Conservation (phyloP, 2,888 invertebrate species). For the Physocephala rufipes region DNA sequence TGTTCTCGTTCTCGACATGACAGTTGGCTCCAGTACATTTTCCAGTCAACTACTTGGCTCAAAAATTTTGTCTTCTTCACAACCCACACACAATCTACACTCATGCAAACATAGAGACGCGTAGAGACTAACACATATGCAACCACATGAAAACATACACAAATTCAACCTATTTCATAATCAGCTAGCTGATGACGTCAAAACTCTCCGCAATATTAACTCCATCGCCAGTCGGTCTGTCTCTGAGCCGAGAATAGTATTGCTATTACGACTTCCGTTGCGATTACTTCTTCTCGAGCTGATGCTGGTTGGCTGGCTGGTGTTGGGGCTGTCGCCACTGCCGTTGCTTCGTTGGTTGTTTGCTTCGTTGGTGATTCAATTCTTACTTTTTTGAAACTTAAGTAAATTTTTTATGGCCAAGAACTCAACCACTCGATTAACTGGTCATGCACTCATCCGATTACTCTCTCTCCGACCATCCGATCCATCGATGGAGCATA, state of each 20-base stretch:
- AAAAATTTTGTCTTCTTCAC: neutral
- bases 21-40: neutral
- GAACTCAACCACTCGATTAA: too few species aligned
- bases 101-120: too few species aligned
- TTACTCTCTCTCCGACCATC: too few species aligned
- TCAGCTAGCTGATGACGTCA: slow-evolving; percentile 7
- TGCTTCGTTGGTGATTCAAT: neutral
- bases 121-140: neutral
- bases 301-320: neutral
- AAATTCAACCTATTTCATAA: neutral
- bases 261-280: too few species aligned
- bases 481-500: too few species aligned
- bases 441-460: too few species aligned
- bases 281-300: neutral
- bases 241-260: too few species aligned
- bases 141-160: too few species aligned
- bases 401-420: neutral
- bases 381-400: neutral
- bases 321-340: neutral
- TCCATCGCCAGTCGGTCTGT: too few species aligned
- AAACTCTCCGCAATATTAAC: neutral
- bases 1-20: too few species aligned
- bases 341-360: neutral
- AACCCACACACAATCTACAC: neutral
- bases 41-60: neutral